These are phyloP conservation scores for Diaperis boleti DNA, from an alignment of 2,888 invertebrate genomes.

Conservation along the genomic window DNA sequence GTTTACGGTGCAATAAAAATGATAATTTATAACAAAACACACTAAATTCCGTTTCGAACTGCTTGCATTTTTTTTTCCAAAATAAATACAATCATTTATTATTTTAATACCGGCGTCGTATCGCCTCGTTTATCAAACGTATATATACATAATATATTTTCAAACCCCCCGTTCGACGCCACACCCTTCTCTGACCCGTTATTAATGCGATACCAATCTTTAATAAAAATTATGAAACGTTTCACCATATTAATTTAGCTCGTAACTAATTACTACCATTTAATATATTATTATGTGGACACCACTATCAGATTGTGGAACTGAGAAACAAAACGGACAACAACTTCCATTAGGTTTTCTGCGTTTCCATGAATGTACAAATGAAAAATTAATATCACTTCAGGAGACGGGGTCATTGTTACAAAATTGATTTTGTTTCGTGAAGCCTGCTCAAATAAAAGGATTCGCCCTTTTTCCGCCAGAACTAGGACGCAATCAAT, in stretches of 20 bases:
- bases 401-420: constrained; percentile 13
- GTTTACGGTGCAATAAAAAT: constrained; percentile 67
- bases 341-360: too few relatives aligned
- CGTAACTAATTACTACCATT: constrained; percentile 48
- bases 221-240: constrained; percentile 63
- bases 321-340: too few relatives aligned
- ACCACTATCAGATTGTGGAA: constrained; percentile 3
- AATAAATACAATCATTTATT: constrained; percentile 59
- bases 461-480: constrained; percentile 30
- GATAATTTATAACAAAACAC: constrained; percentile 67
- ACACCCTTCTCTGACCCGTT: constrained; percentile 56
- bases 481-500: constrained; percentile 35
- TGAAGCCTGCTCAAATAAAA: constrained; percentile 26
- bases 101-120: constrained; percentile 54
- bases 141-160: constrained; percentile 53
- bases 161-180: constrained; percentile 43
- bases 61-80: constrained; percentile 47
- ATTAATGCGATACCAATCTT: constrained; percentile 65
- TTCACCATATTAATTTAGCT: constrained; percentile 60
- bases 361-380: not conserved
- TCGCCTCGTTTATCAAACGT: constrained; percentile 53
- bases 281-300: constrained; percentile 9
- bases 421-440: constrained; percentile 27
- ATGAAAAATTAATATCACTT: constrained; percentile 8
- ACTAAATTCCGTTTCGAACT: constrained; percentile 60